phyloP scores from a whole-genome alignment of 2,113 vertebrate species.

The Mastomys natalensis region DNA sequence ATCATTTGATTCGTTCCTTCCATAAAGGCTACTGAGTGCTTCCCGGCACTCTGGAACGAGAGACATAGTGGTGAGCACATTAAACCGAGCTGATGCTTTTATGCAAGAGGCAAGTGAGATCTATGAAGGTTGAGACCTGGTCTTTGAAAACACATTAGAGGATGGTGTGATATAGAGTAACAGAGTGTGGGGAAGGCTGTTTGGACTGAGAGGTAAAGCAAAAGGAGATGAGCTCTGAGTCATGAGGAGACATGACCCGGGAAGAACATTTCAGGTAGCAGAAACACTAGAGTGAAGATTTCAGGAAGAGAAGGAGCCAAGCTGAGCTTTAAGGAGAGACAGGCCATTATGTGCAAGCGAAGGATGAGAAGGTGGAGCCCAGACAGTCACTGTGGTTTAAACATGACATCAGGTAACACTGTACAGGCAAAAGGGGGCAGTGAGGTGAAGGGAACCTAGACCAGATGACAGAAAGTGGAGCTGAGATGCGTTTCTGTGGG shows the following conservation, averaged over 20 bases:
- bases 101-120: background rate
- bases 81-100: background rate
- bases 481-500: background rate
- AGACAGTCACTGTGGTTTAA: background rate
- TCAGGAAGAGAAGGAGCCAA: background rate
- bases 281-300: background rate
- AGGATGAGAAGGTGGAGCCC: background rate
- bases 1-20: background rate
- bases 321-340: background rate
- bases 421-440: background rate
- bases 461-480: background rate
- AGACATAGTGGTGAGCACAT: background rate
- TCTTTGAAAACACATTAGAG: conserved; percentile 12
- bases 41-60: background rate
- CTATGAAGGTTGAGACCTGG: background rate
- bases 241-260: background rate
- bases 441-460: background rate
- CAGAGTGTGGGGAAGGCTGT: background rate
- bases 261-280: background rate
- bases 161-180: background rate
- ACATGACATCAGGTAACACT: background rate
- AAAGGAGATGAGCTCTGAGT: background rate
- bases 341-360: background rate
- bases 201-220: background rate
- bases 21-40: background rate